Evolutionary conservation across 2,888 invertebrate genomes (phyloP), one percentile per base, ranked within the genome.

Genomic region (Leptinotarsa tumamoca): DNA sequence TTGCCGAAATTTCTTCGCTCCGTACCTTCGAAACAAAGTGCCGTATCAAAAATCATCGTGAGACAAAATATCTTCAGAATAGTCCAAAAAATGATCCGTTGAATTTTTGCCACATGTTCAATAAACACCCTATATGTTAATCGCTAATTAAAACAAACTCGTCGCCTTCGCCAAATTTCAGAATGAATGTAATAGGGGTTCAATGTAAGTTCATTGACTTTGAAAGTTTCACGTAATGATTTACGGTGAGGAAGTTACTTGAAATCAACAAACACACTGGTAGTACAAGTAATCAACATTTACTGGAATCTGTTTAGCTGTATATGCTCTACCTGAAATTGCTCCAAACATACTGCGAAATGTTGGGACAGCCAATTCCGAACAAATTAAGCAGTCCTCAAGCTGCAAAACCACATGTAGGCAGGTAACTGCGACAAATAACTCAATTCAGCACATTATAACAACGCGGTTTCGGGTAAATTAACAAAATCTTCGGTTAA

Each of bases 321-420:
- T 1, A 52, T 18, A 58, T 58, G 7, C 21, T 21, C 10, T 58
- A 23, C 58, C 58, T 58, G 58, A 23, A 58, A 58, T 58, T 58
- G 15, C 15, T 23, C 5, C 15, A 14, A 58, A 58, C 58, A 58
- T 58, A 58, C 21, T 58, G 15, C 23, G 23, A 58, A 58, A 58
- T 58, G 58, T 58, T 58, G 58, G 58, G 58, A 43, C 58, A 23
- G 58, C 27, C 58, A 58, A 58, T 58, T 23, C 23, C 15, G 4
- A 58, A 58, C 58, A 15, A 23, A 58, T 58, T 58, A 58, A 58
- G 58, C 23, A 58, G 15, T 58, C 23, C 58, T 58, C 58, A 58
- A 23, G 17, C 58, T 27, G 58, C 58, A 58, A 58, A 21, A 58
- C 58, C 58, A 58, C 58, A 18, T 18, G 58, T 58, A 18, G 56